Percentiles rank a stretch among this genome's conserved stretches.
These are phyloP conservation scores for Lordiphosa mommai DNA, from an alignment of 1,140 invertebrate species.

Conservation along the genomic window DNA sequence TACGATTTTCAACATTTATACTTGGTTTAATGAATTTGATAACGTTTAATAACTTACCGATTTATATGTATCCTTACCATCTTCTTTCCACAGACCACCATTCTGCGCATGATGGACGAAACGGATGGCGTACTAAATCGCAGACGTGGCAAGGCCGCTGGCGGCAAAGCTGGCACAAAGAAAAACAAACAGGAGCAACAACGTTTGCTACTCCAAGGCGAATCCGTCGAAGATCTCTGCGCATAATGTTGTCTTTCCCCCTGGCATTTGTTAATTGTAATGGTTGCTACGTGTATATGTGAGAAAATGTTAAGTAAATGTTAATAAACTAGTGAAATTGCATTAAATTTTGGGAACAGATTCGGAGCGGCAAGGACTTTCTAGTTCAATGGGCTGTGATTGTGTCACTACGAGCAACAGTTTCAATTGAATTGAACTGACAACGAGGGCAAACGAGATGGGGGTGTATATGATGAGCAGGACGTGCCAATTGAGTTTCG, in stretches of 20 bases:
- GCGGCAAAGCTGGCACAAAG: slow-evolving; percentile 51
- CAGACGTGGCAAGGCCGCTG: slow-evolving; percentile 61
- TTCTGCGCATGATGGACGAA: slow-evolving; percentile 97
- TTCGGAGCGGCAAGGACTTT: not conserved
- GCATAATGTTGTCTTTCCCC: slow-evolving; percentile 19
- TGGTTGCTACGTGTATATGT: not conserved
- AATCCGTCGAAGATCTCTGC: slow-evolving; percentile 75
- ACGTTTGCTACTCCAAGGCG: slow-evolving; percentile 63
- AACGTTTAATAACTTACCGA: no score
- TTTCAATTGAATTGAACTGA: slow-evolving; percentile 1
- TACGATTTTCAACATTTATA: no score
- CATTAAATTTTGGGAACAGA: not conserved
- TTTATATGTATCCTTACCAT: not conserved
- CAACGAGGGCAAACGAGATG: slow-evolving; percentile 1
- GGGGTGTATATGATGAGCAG: not conserved
- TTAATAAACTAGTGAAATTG: slow-evolving; percentile 1
- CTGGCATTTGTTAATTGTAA: not conserved
- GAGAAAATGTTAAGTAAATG: not conserved
- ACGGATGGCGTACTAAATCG: slow-evolving; percentile 90
- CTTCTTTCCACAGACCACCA: slow-evolving; percentile 82
- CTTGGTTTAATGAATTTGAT: no score
- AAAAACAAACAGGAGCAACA: slow-evolving; percentile 64
- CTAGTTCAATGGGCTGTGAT: slow-evolving; percentile 3
- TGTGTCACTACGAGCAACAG: not conserved
- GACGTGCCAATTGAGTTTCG: slow-evolving; percentile 1